Evolutionary conservation across 2,113 vertebrate genomes (phyloP).

Genomic region (Himantopus leucocephalus): DNA sequence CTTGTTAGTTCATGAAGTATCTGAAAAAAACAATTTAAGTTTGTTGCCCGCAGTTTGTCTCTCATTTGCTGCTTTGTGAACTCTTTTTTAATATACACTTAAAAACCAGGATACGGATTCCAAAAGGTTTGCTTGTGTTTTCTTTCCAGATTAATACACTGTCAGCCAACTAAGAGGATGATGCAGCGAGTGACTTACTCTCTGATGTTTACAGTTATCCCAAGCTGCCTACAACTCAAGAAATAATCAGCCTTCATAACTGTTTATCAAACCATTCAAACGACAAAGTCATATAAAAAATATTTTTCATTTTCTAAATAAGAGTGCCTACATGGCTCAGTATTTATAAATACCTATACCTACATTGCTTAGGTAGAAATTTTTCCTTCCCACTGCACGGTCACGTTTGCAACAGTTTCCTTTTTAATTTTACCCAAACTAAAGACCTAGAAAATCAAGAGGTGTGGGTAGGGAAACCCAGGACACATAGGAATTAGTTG

Average conservation of each 20-base stretch:
- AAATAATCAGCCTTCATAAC: not conserved
- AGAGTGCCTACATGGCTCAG: not conserved
- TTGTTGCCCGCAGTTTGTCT: not conserved
- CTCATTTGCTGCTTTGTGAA: not conserved
- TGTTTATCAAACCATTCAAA: not conserved
- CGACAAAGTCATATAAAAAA: not conserved
- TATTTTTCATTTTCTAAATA: not conserved
- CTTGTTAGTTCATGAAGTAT: not conserved
- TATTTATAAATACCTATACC: not conserved
- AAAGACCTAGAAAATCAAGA: not conserved
- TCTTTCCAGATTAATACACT: not conserved
- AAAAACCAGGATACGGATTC: not conserved
- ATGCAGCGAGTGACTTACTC: not conserved
- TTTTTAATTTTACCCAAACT: not conserved
- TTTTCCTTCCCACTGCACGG: not conserved
- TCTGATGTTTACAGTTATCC: not conserved
- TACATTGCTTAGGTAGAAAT: not conserved
- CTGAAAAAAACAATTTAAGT: not conserved
- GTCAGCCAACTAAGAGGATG: not conserved
- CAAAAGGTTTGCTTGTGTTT: not conserved
- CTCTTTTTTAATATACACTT: not conserved
- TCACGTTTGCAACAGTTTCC: not conserved
- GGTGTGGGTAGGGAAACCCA: accelerated
- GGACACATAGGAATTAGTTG: not conserved
- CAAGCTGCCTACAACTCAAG: not conserved